A percentile compares a stretch with the other conserved stretches of the same genome.
Conservation (phyloP, 2,113 vertebrate species). For the Siniperca knerii region DNA sequence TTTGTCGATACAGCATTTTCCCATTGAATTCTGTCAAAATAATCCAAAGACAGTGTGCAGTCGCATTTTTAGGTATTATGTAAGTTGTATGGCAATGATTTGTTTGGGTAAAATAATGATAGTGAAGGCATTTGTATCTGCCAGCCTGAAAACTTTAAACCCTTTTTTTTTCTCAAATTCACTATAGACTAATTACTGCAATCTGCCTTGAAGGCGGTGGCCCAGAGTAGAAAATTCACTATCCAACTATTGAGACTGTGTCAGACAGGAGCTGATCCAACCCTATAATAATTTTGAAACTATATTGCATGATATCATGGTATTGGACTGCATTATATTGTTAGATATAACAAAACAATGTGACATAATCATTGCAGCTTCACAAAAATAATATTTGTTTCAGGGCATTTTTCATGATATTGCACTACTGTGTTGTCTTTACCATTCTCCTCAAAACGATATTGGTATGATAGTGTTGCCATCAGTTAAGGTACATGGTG, state of each 20-base stretch:
- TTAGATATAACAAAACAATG: neutral
- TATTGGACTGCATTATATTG: neutral
- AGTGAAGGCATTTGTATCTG: no score
- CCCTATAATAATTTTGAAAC: neutral
- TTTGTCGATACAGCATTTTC: no score
- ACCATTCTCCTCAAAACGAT: neutral
- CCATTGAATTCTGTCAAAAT: no score
- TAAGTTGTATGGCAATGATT: neutral
- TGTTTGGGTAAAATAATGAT: neutral
- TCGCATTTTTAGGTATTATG: no score
- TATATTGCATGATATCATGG: neutral
- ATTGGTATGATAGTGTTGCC: neutral
- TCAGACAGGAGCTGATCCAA: neutral
- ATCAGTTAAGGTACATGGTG: constrained; percentile 12
- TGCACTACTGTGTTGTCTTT: neutral
- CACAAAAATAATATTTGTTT: neutral
- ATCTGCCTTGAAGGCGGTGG: no score
- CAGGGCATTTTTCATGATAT: neutral
- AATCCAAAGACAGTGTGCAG: no score
- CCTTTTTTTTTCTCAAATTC: no score
- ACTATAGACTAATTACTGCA: no score
- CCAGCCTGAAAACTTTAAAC: no score
- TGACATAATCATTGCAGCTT: neutral
- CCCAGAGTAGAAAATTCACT: no score
- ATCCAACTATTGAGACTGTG: neutral